phyloP scores from a whole-genome alignment of 2,888 invertebrate genomes.

The Luperina nickerlii region DNA sequence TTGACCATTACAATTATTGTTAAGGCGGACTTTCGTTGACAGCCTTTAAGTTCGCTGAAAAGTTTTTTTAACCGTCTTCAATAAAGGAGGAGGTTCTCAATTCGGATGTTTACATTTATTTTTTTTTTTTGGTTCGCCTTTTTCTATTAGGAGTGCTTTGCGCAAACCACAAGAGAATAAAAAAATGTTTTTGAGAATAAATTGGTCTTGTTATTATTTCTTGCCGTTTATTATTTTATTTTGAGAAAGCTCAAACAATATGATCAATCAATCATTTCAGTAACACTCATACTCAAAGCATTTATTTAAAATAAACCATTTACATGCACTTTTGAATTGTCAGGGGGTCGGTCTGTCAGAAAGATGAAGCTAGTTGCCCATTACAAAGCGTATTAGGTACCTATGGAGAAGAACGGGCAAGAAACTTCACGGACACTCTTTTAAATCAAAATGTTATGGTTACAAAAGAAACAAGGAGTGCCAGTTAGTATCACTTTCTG shows the following conservation, averaged over 20 bases:
- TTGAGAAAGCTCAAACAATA: slow-evolving; percentile 9
- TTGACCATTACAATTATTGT: slow-evolving; percentile 65
- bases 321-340: background rate
- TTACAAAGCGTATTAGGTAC: background rate
- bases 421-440: background rate
- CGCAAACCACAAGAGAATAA: slow-evolving; percentile 18
- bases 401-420: no score
- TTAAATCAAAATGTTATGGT: background rate
- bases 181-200: slow-evolving; percentile 26
- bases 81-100: no score
- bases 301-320: background rate
- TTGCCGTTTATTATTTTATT: slow-evolving; percentile 2
- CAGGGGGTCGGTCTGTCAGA: background rate
- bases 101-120: no score
- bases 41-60: slow-evolving; percentile 51
- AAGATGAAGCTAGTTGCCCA: background rate
- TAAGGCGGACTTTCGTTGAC: slow-evolving; percentile 55
- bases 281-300: background rate
- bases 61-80: slow-evolving; percentile 30
- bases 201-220: slow-evolving; percentile 18
- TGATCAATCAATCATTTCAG: background rate
- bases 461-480: slow-evolving; percentile 14
- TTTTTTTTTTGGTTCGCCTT: slow-evolving; percentile 28
- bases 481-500: slow-evolving; percentile 11
- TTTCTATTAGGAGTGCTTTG: slow-evolving; percentile 35